A percentile compares a stretch with the other conserved stretches of the same genome.
phyloP scores from a whole-genome alignment of 2,113 vertebrate species.

The Agapornis roseicollis region DNA sequence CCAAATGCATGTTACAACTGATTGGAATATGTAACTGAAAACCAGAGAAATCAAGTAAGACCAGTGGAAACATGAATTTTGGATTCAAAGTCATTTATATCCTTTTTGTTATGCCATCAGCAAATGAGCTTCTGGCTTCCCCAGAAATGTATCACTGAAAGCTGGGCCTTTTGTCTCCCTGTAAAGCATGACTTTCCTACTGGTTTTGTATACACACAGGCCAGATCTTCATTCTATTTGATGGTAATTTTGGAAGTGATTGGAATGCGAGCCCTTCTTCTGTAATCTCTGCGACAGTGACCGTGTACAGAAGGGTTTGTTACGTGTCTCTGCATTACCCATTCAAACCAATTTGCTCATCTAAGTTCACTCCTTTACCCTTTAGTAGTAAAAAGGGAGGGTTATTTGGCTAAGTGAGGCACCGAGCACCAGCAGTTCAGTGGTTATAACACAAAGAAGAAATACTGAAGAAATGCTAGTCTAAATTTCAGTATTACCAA shows the following conservation, averaged over 20 bases:
- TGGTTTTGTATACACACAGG: not conserved
- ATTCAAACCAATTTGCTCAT: not conserved
- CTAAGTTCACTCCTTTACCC: not conserved
- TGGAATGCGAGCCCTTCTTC: not conserved
- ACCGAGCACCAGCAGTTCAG: not conserved
- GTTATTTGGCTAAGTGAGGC: not conserved
- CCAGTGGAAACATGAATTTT: not conserved
- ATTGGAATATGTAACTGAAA: not conserved
- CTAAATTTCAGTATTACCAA: not conserved
- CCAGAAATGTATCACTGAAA: not conserved
- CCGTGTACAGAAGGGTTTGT: not conserved
- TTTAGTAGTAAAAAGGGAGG: not conserved
- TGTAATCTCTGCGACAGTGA: not conserved
- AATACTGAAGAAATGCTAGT: not conserved
- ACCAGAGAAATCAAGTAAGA: not conserved
- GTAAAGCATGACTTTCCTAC: not conserved
- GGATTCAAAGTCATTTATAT: not conserved
- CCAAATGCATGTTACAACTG: not conserved
- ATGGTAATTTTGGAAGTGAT: not conserved
- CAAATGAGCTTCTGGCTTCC: not conserved
- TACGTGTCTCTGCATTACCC: not conserved
- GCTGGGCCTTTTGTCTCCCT: not conserved
- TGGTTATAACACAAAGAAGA: not conserved
- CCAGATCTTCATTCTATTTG: not conserved
- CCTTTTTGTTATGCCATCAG: not conserved